Evolutionary conservation across 2,888 invertebrate genomes (phyloP), one percentile per base, ranked within the genome.

Genomic region (Erebia epiphron): DNA sequence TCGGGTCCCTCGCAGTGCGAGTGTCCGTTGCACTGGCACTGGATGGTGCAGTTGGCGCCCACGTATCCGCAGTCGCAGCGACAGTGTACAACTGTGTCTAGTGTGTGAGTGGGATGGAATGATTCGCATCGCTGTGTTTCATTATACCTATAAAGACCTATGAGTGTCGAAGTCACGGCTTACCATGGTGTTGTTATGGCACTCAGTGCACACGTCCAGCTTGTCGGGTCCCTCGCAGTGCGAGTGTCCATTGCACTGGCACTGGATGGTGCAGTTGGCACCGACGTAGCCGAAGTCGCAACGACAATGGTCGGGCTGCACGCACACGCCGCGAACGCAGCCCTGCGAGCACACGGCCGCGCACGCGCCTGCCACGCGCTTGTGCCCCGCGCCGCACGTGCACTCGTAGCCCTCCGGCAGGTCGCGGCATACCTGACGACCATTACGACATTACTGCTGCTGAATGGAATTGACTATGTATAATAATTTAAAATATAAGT

Each of bases 271-370:
- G 87, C 99, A 99, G 92, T 98, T 98, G 77, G 96, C 96, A 68
- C 99, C 98, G 35, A 99, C 98, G 88, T 97, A 99, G 70, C 98
- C 98, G 91, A 99, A 99, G 91, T 98, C 96, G 85, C 99, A 99
- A 75, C 95, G 95, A 82, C 99, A 98, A 72, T 95, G 94, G 83
- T 97, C 95, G 66, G 98, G 98, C 80, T 96, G 95, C 21, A 97
- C 92, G 86, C 98, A 98, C 18, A 94, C 95, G 76, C 98, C 98
- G 82, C 97, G 95, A 57, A 98, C 97, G 90, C 98, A 98, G 67
- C 98, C 97, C 88, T 97, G 96, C 41, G 95, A 92, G 88, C 98
- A 98, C 80, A 97, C 96, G 0, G 97, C 97, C 76, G 96, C 95
- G 87, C 98, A 98, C 70, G 94, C 95, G 82, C 94, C 84, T 83